These are phyloP conservation scores for Limnothrissa miodon DNA, from an alignment of 2,113 vertebrate genomes.

Conservation along the genomic window DNA sequence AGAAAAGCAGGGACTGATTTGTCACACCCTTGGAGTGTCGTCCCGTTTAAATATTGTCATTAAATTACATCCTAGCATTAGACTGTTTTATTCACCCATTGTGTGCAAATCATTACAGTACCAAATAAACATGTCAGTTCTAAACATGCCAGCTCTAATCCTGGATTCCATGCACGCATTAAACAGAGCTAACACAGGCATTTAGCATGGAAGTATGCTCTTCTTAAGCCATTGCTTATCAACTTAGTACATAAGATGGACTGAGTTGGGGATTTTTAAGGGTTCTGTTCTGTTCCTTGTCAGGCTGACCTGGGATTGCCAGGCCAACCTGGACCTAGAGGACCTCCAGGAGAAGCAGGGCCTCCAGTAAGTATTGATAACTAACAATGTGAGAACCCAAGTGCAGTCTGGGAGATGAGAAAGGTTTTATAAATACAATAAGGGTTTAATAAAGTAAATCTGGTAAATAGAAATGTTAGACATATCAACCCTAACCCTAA, in stretches of 20 bases:
- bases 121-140: neutral
- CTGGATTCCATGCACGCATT: neutral
- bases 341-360: slow-evolving; percentile 75
- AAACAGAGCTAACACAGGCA: neutral
- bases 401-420: neutral
- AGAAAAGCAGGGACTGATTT: no score
- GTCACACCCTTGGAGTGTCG: no score
- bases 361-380: slow-evolving; percentile 69
- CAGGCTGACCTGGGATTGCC: slow-evolving; percentile 68
- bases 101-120: neutral
- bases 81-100: neutral
- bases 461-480: no score
- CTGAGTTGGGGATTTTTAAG: neutral
- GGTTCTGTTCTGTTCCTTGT: neutral
- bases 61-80: no score
- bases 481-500: no score
- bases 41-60: no score
- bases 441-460: neutral
- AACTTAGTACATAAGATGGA: neutral
- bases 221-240: no score
- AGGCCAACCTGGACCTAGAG: slow-evolving; percentile 81
- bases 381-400: neutral
- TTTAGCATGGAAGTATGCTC: no score
- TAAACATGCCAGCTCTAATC: neutral
- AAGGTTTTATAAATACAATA: neutral